phyloP scores from a whole-genome alignment of 2,113 vertebrate species.

The Columbina picui region DNA sequence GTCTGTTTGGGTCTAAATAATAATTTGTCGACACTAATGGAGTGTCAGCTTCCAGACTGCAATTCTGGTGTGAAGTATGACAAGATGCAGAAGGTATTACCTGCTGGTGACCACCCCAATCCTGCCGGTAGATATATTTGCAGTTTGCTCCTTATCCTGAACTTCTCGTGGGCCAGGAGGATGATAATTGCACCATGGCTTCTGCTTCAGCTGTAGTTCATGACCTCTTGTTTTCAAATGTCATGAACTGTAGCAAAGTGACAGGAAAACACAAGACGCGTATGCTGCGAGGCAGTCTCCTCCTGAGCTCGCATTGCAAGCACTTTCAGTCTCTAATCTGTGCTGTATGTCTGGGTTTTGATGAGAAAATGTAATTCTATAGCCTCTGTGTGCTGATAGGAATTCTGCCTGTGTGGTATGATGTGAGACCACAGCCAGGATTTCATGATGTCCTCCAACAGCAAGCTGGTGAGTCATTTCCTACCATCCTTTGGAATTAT shows the following conservation, averaged over 20 bases:
- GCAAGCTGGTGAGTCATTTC: conserved; percentile 35
- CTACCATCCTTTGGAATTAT: not conserved
- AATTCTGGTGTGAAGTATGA: not conserved
- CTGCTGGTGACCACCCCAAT: not conserved
- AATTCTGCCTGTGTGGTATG: conserved; percentile 11
- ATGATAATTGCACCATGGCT: not conserved
- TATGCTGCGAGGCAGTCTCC: not conserved
- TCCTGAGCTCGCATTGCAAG: not conserved
- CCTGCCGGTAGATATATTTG: not conserved
- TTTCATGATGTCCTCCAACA: not conserved
- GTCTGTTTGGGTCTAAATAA: not conserved
- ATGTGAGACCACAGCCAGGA: not conserved
- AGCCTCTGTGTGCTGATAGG: conserved; percentile 5
- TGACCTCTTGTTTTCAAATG: not conserved
- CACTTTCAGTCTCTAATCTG: not conserved
- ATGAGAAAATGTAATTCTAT: conserved; percentile 27
- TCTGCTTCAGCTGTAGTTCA: not conserved
- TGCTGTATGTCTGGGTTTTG: not conserved
- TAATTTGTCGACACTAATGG: fast-evolving
- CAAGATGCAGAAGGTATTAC: not conserved
- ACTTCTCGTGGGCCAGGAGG: not conserved
- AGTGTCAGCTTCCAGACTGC: not conserved
- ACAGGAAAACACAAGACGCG: not conserved
- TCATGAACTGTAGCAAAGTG: not conserved
- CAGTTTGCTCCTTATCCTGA: not conserved